phyloP scores from a whole-genome alignment of 2,113 vertebrate genomes.

The Orycteropus afer region DNA sequence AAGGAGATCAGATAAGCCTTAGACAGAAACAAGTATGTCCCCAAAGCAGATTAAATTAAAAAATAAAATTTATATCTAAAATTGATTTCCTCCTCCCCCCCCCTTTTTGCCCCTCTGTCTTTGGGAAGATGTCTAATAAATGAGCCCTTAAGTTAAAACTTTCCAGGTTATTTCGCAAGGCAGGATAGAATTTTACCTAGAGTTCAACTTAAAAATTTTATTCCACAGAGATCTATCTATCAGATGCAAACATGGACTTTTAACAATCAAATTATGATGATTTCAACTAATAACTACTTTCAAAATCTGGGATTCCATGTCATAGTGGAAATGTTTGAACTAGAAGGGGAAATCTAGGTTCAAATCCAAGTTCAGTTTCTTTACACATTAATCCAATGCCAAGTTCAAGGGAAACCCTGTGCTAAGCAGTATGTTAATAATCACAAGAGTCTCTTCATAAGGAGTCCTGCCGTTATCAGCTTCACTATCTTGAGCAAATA shows the following conservation, averaged over 20 bases:
- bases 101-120: neutral
- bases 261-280: neutral
- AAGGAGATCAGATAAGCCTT: neutral
- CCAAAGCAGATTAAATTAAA: neutral
- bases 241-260: neutral
- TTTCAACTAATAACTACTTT: slow-evolving; percentile 44
- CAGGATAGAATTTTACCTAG: neutral
- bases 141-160: slow-evolving; percentile 46
- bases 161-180: slow-evolving; percentile 4
- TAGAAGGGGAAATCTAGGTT: neutral
- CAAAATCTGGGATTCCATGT: neutral
- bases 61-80: neutral
- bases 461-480: neutral
- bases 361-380: neutral
- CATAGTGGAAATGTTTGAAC: neutral
- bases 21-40: neutral
- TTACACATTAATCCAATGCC: neutral
- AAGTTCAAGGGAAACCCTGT: neutral
- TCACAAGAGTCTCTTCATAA: neutral
- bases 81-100: neutral
- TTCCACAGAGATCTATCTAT: neutral
- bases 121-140: neutral
- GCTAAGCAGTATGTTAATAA: neutral
- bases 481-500: neutral
- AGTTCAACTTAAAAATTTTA: neutral